Evolutionary conservation across 1,140 invertebrate species (phyloP), one percentile per base, ranked within the genome.

Genomic region (Chelonus insularis): DNA sequence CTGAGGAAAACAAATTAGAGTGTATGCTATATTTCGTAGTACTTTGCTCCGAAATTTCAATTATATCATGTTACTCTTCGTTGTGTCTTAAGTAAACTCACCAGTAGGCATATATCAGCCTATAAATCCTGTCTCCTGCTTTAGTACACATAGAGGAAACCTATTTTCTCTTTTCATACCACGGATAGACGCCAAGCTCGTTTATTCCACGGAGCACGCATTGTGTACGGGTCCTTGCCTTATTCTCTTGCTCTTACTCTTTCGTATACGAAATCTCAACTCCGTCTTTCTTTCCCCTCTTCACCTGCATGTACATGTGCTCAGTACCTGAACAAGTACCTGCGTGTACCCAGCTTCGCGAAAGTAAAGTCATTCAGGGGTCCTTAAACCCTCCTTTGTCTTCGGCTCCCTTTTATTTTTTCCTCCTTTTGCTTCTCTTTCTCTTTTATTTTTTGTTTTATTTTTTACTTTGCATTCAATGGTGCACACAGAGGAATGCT

Each of bases 141-240:
- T 58, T 37, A 34, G 12, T 41, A 34, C 25, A 7, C 12, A 18
- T 51, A 43, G 34, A 21, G 14, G 7, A 8, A 14, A 45, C 9
- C 23, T 23, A 32, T 41, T 56, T 25, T 47, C 45, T 64, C 52
- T 59, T 48, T 41, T 43, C 47, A 18, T 14, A 50, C n/a, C n/a
- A 41, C 21, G 36, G 34, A 62, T 20, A 61, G 20, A 62, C 63
- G 43, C 47, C 67, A 62, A 62, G 65, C 68, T 68, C 69, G 68
- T 75, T 74, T 71, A 73, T 74, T 72, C 67, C 63, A 52, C 61
- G 67, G 62, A 73, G 64, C 67, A 68, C 64, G 72, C 70, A 74
- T 73, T 74, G 73, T 75, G 62, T 60, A 68, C 66, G 66, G 66
- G 68, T 72, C 73, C 74, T 73, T 66, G 70, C 69, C 71, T 72